phyloP scores from a whole-genome alignment of 2,113 vertebrate genomes.

The Andinoacara biseriatus region DNA sequence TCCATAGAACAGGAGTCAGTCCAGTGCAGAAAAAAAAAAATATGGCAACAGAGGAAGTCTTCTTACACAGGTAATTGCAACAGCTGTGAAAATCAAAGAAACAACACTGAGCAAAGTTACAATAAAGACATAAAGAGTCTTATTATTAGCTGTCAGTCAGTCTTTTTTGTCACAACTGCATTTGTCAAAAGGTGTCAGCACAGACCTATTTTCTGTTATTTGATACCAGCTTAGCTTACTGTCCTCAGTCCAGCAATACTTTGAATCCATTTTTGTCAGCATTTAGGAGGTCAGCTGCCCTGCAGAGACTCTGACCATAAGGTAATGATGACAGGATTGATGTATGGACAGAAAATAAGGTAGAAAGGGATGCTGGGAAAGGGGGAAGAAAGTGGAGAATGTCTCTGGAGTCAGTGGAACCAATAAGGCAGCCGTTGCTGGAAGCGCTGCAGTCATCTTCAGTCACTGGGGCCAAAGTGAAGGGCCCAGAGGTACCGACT shows the following conservation, averaged over 20 bases:
- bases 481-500: conserved; percentile 69
- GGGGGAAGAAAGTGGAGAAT: conserved; percentile 30
- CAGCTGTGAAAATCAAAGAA: not conserved
- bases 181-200: not conserved
- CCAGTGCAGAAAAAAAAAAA: not conserved
- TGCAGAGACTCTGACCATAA: conserved; percentile 38
- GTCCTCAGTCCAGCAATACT: conserved; percentile 1
- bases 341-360: conserved; percentile 31
- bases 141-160: not conserved
- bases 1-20: not conserved
- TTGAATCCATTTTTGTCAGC: conserved; percentile 34
- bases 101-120: not conserved
- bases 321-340: conserved; percentile 37
- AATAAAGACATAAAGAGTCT: not conserved
- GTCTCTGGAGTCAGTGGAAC: conserved; percentile 60
- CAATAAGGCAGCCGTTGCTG: conserved; percentile 68
- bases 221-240: not conserved
- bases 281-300: conserved; percentile 27
- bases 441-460: conserved; percentile 70
- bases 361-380: conserved; percentile 15
- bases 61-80: not conserved
- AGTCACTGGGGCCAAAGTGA: conserved; percentile 69
- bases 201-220: conserved; percentile 14
- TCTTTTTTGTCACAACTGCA: conserved; percentile 9
- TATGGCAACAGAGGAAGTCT: no score